Conservation (phyloP, 2,113 vertebrate genomes). For the Triplophysa dalaica region DNA sequence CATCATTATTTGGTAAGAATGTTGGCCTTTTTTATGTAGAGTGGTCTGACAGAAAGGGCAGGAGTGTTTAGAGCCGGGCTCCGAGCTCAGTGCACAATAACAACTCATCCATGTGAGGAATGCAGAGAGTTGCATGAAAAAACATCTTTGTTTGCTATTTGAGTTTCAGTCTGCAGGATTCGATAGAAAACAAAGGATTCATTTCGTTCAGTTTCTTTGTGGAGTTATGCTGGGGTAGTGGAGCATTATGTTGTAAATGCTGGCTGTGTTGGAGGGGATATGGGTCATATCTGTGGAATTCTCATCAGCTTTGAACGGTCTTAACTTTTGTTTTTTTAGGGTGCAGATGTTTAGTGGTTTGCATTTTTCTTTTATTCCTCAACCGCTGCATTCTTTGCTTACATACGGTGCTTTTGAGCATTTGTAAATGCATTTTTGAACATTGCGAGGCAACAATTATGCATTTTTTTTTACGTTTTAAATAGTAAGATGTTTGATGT, state of each 20-base stretch:
- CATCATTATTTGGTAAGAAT: slow-evolving; percentile 43
- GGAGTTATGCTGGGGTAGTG: slow-evolving; percentile 56
- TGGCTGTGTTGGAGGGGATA: slow-evolving; percentile 58
- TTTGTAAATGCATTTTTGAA: neutral
- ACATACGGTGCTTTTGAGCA: neutral
- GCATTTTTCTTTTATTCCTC: slow-evolving; percentile 1
- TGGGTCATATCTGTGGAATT: slow-evolving; percentile 63
- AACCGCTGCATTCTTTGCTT: neutral
- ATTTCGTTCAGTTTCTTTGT: slow-evolving; percentile 47
- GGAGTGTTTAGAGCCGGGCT: slow-evolving; percentile 29
- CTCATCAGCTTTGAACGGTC: slow-evolving; percentile 51
- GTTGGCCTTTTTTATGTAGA: slow-evolving; percentile 49
- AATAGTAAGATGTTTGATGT: neutral
- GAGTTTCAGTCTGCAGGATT: slow-evolving; percentile 51
- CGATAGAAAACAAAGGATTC: slow-evolving; percentile 65
- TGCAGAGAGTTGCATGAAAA: slow-evolving; percentile 57
- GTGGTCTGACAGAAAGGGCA: slow-evolving; percentile 32
- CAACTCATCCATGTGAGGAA: slow-evolving; percentile 57
- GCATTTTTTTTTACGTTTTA: neutral
- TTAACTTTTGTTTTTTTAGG: neutral
- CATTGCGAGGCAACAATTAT: neutral
- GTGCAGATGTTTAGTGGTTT: neutral
- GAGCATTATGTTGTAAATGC: slow-evolving; percentile 54
- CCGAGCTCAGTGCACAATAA: slow-evolving; percentile 46
- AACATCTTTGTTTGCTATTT: slow-evolving; percentile 56